Base-by-base conservation (phyloP, 2,113 vertebrate genomes). In the Pangasianodon gigas region DNA sequence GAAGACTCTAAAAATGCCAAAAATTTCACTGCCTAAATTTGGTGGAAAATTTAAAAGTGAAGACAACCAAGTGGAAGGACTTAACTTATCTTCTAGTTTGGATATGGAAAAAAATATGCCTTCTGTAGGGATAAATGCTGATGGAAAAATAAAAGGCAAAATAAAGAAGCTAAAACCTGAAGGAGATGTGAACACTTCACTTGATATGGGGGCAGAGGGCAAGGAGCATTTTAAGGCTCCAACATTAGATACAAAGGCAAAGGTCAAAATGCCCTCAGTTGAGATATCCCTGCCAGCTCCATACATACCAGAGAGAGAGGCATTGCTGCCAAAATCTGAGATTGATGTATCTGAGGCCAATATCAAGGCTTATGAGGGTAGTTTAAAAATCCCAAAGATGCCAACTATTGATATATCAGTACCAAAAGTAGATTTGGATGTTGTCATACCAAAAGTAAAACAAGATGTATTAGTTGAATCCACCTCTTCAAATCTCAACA, bases 11-110 rank as follows among this genome's bases (percentile, higher is more conserved):
- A 96, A 96, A 94, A 92, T 93, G 24, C 93, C 96, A 13, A 96
- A 96, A 92, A 96, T 97, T 48, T 90, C 95, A 26, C 91, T 97
- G 79, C 97, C 97, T 0, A 95, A 95, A 91, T 96, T 98, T 88
- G 95, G 95, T 51, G 92, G 92, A 85, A 97, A 96, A 93, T 93
- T 92, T 60, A 95, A 95, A 89, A 92, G 87, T 84, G 80, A 87
- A 84, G 93, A 93, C 19, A 92, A 94, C 19, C 89, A 92, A 7
- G 14, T 92, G 67, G 94, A 94, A 37, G 92, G 90, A 37, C 90
- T 92, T 85, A 77, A 46, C 6, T 67, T 89, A 26, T 95, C 91
- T 79, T 90, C 92, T 89, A 75, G 93, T 89, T 58, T 91, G n/a
- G 91, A 93, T 83, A 91, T 87, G n/a, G 92, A 95, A 54, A 84